These are phyloP conservation scores for Drosophila kanapiae DNA, from an alignment of 1,140 invertebrate species.

Conservation along the genomic window DNA sequence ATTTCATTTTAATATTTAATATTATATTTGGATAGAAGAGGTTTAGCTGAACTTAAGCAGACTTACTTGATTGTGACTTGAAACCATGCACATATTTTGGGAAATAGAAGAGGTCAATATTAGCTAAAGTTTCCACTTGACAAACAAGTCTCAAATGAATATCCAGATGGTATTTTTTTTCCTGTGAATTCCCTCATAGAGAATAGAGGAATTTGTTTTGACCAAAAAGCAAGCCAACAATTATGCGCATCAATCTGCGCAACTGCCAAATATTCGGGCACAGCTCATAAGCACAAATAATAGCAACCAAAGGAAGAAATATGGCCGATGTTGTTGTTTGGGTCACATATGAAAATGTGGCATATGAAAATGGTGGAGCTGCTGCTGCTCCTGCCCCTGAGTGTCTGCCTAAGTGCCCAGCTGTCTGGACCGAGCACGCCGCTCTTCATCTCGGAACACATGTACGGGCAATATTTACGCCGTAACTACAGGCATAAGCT, in stretches of 20 bases:
- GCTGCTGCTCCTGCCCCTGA: constrained; percentile 43
- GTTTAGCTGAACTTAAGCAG: too few species aligned
- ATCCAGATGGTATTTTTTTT: background rate
- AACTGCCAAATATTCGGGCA: constrained; percentile 38
- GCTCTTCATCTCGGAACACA: constrained; percentile 26
- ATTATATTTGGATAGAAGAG: background rate
- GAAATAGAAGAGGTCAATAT: too few species aligned
- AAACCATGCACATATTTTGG: too few species aligned
- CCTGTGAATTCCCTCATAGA: background rate
- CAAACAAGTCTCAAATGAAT: too few species aligned
- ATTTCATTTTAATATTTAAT: background rate
- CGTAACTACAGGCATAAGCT: constrained; percentile 65
- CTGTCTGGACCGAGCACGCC: constrained; percentile 31
- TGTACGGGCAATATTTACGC: constrained; percentile 62
- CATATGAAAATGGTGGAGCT: constrained; percentile 53
- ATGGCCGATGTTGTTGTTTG: constrained; percentile 8
- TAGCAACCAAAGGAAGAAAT: constrained; percentile 1
- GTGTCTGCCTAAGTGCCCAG: constrained; percentile 65
- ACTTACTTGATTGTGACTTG: too few species aligned
- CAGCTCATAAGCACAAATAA: constrained; percentile 10
- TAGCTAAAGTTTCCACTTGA: background rate
- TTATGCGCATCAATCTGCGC: constrained; percentile 57
- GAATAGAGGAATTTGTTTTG: constrained; percentile 23
- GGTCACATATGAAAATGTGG: constrained; percentile 14
- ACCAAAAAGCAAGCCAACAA: constrained; percentile 41